phyloP scores from a whole-genome alignment of 2,797 vertebrate genomes.

The Parauchenoglanis punctatus region DNA sequence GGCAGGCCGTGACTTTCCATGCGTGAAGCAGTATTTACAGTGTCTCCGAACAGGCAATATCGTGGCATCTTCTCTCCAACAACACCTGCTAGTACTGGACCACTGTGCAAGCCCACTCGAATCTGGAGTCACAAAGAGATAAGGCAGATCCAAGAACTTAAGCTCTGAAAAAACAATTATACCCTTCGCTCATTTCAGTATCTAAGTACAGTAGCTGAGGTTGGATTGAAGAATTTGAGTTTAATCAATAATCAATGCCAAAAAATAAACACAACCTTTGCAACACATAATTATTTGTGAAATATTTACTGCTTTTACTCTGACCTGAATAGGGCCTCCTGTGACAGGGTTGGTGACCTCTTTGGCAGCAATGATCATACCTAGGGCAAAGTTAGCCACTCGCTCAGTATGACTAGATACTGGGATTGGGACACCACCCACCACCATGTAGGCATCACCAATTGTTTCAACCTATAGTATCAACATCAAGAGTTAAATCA shows the following conservation, averaged over 20 bases:
- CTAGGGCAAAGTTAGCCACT: conserved; percentile 78
- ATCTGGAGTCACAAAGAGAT: conserved; percentile 64
- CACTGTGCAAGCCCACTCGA: conserved; percentile 76
- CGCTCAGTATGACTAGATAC: conserved; percentile 68
- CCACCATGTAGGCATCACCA: conserved; percentile 79
- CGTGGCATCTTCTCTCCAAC: conserved; percentile 81
- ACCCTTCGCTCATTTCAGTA: not conserved
- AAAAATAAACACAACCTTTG: not conserved
- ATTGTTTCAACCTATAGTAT: conserved; percentile 75
- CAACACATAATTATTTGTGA: not conserved
- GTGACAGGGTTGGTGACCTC: conserved; percentile 75
- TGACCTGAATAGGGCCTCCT: conserved; percentile 73
- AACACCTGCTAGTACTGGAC: conserved; percentile 72
- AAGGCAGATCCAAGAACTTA: not conserved
- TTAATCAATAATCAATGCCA: not conserved
- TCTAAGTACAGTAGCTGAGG: not conserved
- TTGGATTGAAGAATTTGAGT: not conserved
- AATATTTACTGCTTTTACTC: not conserved
- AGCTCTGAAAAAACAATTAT: not conserved
- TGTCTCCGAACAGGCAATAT: conserved; percentile 77
- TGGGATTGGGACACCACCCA: conserved; percentile 72
- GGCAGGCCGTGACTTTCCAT: conserved; percentile 79
- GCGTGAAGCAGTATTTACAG: conserved; percentile 76
- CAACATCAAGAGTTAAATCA: not conserved
- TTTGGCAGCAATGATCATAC: conserved; percentile 73